Evolutionary conservation across 2,888 invertebrate species (phyloP).

Genomic region (Podotricha telesiphe): DNA sequence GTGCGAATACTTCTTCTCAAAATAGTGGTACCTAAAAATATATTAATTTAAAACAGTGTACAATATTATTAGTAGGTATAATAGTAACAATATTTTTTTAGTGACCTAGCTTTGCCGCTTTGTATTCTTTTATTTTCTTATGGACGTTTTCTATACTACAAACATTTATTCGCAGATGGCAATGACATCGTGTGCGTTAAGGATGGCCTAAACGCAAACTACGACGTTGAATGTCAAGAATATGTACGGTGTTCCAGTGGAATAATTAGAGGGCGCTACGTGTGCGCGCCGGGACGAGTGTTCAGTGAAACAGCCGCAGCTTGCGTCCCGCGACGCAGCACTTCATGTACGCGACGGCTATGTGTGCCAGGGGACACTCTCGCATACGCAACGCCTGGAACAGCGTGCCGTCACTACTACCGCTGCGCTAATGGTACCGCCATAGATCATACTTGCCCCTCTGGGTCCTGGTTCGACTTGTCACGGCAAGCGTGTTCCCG

Average conservation of each 20-base stretch:
- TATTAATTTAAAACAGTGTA: background rate
- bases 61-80: background rate
- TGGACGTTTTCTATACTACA: conserved; percentile 17
- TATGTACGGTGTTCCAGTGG: conserved; percentile 73
- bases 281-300: conserved; percentile 67
- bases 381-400: conserved; percentile 82
- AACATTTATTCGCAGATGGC: conserved; percentile 56
- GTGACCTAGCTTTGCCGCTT: background rate
- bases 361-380: conserved; percentile 66
- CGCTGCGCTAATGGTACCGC: conserved; percentile 80
- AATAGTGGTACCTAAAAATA: background rate
- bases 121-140: background rate
- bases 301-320: conserved; percentile 74
- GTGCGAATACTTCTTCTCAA: conserved; percentile 15
- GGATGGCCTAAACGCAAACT: conserved; percentile 76
- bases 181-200: conserved; percentile 60
- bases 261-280: conserved; percentile 59
- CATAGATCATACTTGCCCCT: conserved; percentile 77
- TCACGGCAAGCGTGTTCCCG: conserved; percentile 80
- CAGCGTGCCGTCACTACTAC: conserved; percentile 84
- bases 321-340: conserved; percentile 66
- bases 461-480: conserved; percentile 82
- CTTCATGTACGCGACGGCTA: conserved; percentile 68
- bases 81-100: background rate
- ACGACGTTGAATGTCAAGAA: conserved; percentile 71